Evolutionary conservation across 2,888 invertebrate species (phyloP), one percentile per base, ranked within the genome.

Genomic region (Nomada goodeniana): DNA sequence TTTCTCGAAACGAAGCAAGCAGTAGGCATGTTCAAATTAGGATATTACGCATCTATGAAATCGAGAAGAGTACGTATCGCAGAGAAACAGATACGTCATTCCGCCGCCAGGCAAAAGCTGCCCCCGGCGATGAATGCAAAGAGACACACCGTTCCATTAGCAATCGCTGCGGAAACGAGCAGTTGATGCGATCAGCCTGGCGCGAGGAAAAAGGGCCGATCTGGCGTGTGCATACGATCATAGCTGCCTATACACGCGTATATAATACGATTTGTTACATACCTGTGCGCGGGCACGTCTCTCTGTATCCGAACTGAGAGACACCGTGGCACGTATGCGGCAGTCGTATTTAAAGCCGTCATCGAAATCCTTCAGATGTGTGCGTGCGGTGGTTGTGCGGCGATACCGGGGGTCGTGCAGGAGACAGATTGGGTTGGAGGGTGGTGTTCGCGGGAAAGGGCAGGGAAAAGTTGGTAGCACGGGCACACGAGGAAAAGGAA

Each of bases 151-250:
- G 93, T 93, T 93, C 94, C 94, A 95, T 95, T 95, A 95, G 94
- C 95, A 94, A 95, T 95, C 94, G 94, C 95, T 94, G 95, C 95
- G 95, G 95, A 94, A 95, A 95, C 95, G 94, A 94, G 94, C 94
- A 94, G 94, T 94, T 95, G 94, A 95, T 94, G 94, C 94, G 94
- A 94, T 94, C 94, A 94, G 93, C 92, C 93, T 86, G 90, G 92
- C 90, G 92, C 91, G 91, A 88, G 91, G 90, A 90, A 90, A 89
- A 86, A 87, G 86, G 23, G 18, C 59, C 52, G 67, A 61, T 20
- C 63, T 61, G 71, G 71, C 68, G 72, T 47, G 63, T 18, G 67
- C 42, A 53, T 69, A 57, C 76, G 63, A 55, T 68, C 59, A 63
- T 63, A 70, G 47, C 42, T 68, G 74, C 26, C 57, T 47, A 52